These are phyloP conservation scores for Medauroidea extradentata DNA, from an alignment of 1,140 invertebrate species.

Conservation along the genomic window DNA sequence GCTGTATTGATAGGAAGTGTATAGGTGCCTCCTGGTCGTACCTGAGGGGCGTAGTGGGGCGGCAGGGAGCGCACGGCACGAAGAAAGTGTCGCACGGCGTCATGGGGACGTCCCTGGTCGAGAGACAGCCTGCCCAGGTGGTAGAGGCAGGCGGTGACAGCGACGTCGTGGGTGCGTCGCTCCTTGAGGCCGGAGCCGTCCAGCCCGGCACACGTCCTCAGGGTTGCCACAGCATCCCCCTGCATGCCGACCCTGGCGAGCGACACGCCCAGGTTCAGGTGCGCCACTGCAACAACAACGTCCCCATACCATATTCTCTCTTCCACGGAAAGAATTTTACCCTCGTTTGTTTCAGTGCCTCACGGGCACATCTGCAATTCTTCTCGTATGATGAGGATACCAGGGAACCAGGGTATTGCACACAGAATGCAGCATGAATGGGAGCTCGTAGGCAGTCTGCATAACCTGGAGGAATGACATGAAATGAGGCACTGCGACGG, in stretches of 20 bases:
- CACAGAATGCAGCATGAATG: too few species aligned
- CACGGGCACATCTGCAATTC: too few species aligned
- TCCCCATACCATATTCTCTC: conserved; percentile 4
- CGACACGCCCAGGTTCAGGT: conserved; percentile 88
- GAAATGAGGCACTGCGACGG: too few species aligned
- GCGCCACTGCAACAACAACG: conserved; percentile 91
- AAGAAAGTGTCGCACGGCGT: conserved; percentile 81
- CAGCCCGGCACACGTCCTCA: conserved; percentile 73
- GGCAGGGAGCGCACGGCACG: conserved; percentile 28
- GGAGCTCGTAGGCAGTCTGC: too few species aligned
- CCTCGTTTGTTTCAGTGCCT: too few species aligned
- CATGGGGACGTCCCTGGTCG: conserved; percentile 78
- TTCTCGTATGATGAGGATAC: too few species aligned
- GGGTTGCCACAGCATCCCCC: conserved; percentile 76
- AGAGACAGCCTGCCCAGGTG: conserved; percentile 87
- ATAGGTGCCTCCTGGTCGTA: too few species aligned
- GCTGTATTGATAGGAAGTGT: too few species aligned
- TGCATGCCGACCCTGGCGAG: conserved; percentile 74
- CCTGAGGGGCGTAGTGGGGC: background rate
- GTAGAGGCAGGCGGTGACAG: conserved; percentile 85
- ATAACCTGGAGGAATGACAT: too few species aligned
- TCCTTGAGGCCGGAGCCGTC: conserved; percentile 86
- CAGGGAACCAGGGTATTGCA: too few species aligned
- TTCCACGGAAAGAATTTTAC: background rate
- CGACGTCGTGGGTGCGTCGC: conserved; percentile 80